Percentiles rank a stretch among this genome's conserved stretches.
phyloP scores from a whole-genome alignment of 1,140 invertebrate genomes.

The Leptonema lineaticorne region DNA sequence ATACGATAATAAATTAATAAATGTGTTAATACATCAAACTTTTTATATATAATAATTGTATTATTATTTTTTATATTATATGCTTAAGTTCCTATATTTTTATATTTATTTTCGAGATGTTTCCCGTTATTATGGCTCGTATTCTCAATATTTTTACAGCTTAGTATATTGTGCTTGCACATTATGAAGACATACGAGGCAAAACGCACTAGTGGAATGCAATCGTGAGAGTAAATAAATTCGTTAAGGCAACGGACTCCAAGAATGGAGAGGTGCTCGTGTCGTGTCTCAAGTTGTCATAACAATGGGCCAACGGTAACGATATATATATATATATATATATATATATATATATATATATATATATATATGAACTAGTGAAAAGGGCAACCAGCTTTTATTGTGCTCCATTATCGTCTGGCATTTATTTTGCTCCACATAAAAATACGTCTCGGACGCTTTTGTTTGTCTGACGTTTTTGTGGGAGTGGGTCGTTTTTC shows the following conservation, averaged over 20 bases:
- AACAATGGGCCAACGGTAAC: conserved; percentile 16
- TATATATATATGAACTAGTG: conserved; percentile 31
- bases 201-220: background rate
- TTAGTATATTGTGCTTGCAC: too few relatives aligned
- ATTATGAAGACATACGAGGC: background rate
- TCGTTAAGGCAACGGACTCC: background rate
- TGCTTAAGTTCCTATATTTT: too few relatives aligned
- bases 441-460: conserved; percentile 4
- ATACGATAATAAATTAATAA: too few relatives aligned
- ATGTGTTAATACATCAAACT: too few relatives aligned
- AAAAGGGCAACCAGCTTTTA: conserved; percentile 32
- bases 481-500: background rate
- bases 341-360: too few relatives aligned
- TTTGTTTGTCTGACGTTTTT: background rate
- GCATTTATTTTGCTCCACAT: conserved; percentile 22
- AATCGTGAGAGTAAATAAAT: conserved; percentile 14
- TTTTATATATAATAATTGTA: too few relatives aligned
- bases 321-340: too few relatives aligned
- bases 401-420: conserved; percentile 27
- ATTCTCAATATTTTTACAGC: too few relatives aligned
- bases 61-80: too few relatives aligned
- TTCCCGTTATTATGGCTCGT: too few relatives aligned
- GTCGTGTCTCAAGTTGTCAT: conserved; percentile 27
- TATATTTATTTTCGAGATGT: too few relatives aligned
- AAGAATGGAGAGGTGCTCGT: background rate